These are phyloP conservation scores for Columba livia DNA, from an alignment of 2,113 vertebrate genomes.

Conservation along the genomic window DNA sequence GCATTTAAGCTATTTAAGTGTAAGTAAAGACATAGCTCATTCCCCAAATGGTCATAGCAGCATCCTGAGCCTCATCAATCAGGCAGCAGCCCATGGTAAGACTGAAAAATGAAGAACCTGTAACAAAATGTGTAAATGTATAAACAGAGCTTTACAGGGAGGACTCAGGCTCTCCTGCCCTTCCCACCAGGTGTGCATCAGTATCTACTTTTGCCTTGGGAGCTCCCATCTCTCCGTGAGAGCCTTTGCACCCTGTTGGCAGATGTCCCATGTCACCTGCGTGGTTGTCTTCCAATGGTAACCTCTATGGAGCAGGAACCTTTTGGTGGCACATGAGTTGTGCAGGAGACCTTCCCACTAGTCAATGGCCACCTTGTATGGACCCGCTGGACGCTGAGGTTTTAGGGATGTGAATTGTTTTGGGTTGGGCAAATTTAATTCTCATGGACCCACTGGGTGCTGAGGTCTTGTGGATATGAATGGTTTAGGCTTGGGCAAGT, in stretches of 20 bases:
- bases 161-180: neutral
- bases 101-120: neutral
- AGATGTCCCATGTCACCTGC: fast-evolving
- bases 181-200: fast-evolving
- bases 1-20: conserved; percentile 11
- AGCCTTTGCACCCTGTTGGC: neutral
- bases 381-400: fast-evolving
- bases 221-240: fast-evolving
- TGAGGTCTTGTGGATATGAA: too few relatives aligned
- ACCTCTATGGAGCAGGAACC: neutral
- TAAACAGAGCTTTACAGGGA: neutral
- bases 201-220: neutral
- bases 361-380: too few relatives aligned
- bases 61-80: conserved; percentile 25
- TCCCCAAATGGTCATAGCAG: neutral
- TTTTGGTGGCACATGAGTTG: fast-evolving
- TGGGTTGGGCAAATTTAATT: too few relatives aligned
- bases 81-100: neutral
- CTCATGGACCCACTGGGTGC: fast-evolving
- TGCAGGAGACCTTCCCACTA: fast-evolving
- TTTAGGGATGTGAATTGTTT: too few relatives aligned
- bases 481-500: too few relatives aligned
- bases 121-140: neutral
- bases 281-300: fast-evolving
- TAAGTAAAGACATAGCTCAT: conserved; percentile 36